Percentiles rank a stretch among this genome's conserved stretches.
These are phyloP conservation scores for Suillia variegata DNA, from an alignment of 2,888 invertebrate genomes.

Conservation along the genomic window DNA sequence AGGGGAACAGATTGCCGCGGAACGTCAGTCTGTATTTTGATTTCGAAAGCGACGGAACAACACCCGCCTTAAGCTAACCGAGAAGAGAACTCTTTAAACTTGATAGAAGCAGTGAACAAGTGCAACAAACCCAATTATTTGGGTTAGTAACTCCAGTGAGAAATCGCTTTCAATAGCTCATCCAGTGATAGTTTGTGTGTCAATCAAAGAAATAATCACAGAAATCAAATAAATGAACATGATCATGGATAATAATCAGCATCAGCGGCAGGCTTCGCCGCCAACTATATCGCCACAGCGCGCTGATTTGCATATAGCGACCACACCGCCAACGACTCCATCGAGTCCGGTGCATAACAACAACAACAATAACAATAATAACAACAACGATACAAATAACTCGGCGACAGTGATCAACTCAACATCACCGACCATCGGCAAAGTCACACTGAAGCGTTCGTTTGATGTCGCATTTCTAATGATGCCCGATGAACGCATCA, in stretches of 20 bases:
- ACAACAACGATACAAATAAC: constrained; percentile 50
- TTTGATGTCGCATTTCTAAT: constrained; percentile 91
- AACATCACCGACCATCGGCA: constrained; percentile 54
- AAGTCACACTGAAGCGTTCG: constrained; percentile 70
- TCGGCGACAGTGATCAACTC: constrained; percentile 42
- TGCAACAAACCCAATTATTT: not conserved
- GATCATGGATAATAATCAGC: constrained; percentile 62
- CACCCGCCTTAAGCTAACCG: constrained; percentile 3
- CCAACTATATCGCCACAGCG: constrained; percentile 44
- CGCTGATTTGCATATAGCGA: constrained; percentile 62
- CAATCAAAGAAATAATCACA: too few relatives aligned
- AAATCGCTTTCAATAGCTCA: not conserved
- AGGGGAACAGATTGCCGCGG: constrained; percentile 60
- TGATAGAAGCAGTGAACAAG: not conserved
- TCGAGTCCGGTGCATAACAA: too few relatives aligned
- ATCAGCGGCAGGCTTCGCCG: constrained; percentile 32
- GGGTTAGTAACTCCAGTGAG: not conserved
- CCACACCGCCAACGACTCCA: constrained; percentile 40
- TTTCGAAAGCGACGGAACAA: constrained; percentile 44
- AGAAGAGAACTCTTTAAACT: not conserved
- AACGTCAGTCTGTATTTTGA: constrained; percentile 56
- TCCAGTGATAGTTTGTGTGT: constrained; percentile 5
- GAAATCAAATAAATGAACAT: constrained; percentile 67
- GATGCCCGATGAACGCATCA: constrained; percentile 82
- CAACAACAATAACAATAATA: constrained; percentile 31